Base-by-base conservation (phyloP, 2,888 invertebrate species). In the Troilus luridus region DNA sequence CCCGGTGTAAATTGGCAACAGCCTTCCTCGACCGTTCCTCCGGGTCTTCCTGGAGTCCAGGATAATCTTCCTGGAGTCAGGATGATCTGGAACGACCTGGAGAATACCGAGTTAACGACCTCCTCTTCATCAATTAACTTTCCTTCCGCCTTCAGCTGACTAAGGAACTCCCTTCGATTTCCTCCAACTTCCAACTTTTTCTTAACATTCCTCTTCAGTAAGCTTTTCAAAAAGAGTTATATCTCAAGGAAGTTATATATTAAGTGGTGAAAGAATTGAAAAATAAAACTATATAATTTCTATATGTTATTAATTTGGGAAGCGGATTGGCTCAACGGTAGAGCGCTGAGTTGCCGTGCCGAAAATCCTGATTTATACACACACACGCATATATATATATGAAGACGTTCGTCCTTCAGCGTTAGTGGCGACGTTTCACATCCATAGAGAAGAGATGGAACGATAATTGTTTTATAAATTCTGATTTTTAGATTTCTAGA, bases 91-190 rank as follows among this genome's bases (percentile, higher is more conserved):
- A 2, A 19, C 3, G 56, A 11, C 58, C 85, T 85, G 85, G 56
- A 85, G 85, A 85, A 85, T 85, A 85, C 56, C 54, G 21, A 85
- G 85, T 85, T 85, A 85, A 85, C 85, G 81, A 81, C 81, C 81
- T 54, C 41, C 77, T 77, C 81, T 41, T 56, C 81, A 81, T 81
- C 81, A 56, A 85, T 85, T 85, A 85, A 85, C 85, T 85, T 85
- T 85, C 85, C 56, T 85, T 85, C 56, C 85, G 85, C 9, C 54
- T 85, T 54, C 21, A 85, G 85, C 85, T 85, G 85, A 85, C 85
- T 85, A 85, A 85, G 85, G 85, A 77, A 77, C 72, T 77, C 21
- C n/a, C 85, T 85, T 85, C 85, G 85, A 85, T 58, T 56, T 41
- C 81, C 54, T 8, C 81, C 54, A 41, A 81, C 54, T 41, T 19